phyloP scores from a whole-genome alignment of 2,888 invertebrate genomes.

The Aphelenchoides bicaudatus region DNA sequence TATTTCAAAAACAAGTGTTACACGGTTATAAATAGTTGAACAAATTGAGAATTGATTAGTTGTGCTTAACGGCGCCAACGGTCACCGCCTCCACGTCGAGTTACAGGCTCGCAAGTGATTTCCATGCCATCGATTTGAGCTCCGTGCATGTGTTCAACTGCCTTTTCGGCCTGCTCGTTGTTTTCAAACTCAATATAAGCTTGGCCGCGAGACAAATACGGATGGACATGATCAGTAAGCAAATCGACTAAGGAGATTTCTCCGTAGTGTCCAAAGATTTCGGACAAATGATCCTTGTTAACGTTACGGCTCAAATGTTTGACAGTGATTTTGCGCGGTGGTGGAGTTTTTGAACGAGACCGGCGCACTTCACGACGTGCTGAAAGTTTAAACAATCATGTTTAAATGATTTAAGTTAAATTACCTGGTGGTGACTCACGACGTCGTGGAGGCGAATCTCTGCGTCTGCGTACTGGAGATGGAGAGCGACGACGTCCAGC shows the following conservation, averaged over 20 bases:
- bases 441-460: constrained; percentile 18
- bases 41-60: neutral
- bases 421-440: constrained; percentile 14
- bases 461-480: constrained; percentile 29
- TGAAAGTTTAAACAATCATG: no score
- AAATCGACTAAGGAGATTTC: constrained; percentile 82
- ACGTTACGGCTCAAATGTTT: constrained; percentile 28
- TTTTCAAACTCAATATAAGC: constrained; percentile 91
- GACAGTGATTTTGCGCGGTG: constrained; percentile 14
- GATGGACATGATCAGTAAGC: constrained; percentile 83
- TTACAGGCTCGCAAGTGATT: constrained; percentile 32
- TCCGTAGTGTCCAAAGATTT: constrained; percentile 75
- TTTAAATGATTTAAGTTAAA: no score
- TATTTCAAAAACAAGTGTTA: no score
- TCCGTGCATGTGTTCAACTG: constrained; percentile 99
- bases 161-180: constrained; percentile 92
- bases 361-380: constrained; percentile 7
- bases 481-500: constrained; percentile 31
- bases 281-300: constrained; percentile 73
- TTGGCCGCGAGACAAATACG: constrained; percentile 82
- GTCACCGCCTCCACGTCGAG: constrained; percentile 4
- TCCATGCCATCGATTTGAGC: constrained; percentile 63
- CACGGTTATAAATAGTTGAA: constrained; percentile 14
- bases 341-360: constrained; percentile 19
- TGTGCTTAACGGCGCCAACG: constrained; percentile 20